These are phyloP conservation scores for Muntiacus reevesi DNA, from an alignment of 2,113 vertebrate genomes.

Conservation along the genomic window DNA sequence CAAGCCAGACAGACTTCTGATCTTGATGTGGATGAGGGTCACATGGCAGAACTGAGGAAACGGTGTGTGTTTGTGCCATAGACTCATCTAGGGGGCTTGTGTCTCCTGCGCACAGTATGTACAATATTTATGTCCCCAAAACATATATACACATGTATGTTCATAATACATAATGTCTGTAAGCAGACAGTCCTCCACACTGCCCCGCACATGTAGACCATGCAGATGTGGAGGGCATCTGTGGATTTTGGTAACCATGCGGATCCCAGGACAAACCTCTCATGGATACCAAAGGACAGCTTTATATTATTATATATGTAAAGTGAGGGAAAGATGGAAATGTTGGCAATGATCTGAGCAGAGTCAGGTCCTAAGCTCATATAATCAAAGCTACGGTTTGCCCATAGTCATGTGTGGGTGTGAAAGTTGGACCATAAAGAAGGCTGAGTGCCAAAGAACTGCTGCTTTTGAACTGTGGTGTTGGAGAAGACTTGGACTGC, in stretches of 20 bases:
- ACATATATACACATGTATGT: background rate
- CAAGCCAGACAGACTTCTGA: background rate
- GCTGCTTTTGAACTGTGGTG: background rate
- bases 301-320: background rate
- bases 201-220: fast-evolving
- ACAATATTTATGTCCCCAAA: background rate
- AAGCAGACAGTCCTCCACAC: background rate
- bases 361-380: background rate
- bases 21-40: fast-evolving
- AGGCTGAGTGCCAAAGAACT: background rate
- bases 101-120: fast-evolving
- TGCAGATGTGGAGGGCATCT: fast-evolving
- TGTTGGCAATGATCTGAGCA: background rate
- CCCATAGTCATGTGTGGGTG: background rate
- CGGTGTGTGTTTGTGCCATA: background rate
- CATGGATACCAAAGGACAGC: background rate
- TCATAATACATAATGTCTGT: background rate
- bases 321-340: background rate
- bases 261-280: background rate
- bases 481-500: background rate
- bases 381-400: background rate
- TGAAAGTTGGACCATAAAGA: background rate
- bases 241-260: background rate
- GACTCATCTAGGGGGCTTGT: no score
- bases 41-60: background rate